Percentiles rank a stretch among this genome's conserved stretches.
Evolutionary conservation across 2,797 vertebrate species (phyloP).

Genomic region (Agapornis canus): DNA sequence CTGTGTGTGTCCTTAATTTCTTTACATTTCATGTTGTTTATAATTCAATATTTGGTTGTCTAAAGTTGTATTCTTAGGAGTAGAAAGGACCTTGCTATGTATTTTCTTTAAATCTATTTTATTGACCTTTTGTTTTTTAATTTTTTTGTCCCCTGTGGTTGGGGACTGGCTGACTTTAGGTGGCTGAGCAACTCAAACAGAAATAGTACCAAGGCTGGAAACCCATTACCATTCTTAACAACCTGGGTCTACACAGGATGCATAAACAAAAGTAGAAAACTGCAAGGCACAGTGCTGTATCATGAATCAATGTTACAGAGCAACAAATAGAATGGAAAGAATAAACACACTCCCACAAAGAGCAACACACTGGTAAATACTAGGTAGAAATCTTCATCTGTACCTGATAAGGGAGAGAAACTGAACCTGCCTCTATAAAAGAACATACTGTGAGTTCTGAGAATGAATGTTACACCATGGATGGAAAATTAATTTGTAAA

Average conservation of each 20-base stretch:
- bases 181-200: not conserved
- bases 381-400: not conserved
- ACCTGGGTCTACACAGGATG: not conserved
- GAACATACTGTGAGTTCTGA: not conserved
- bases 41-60: not conserved
- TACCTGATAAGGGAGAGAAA: not conserved
- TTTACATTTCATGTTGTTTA: not conserved
- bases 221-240: not conserved
- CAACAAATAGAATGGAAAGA: not conserved
- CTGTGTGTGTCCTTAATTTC: not conserved
- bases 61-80: not conserved
- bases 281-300: not conserved
- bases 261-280: not conserved
- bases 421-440: not conserved
- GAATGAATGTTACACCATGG: not conserved
- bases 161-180: not conserved
- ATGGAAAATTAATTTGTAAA: constrained; percentile 5
- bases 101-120: not conserved
- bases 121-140: not conserved
- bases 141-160: not conserved
- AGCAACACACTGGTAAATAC: not conserved
- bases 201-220: not conserved
- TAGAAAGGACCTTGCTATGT: not conserved
- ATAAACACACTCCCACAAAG: not conserved
- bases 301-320: not conserved